These are phyloP conservation scores for Sebastes wilsoni DNA, from an alignment of 2,797 vertebrate species.

Conservation along the genomic window DNA sequence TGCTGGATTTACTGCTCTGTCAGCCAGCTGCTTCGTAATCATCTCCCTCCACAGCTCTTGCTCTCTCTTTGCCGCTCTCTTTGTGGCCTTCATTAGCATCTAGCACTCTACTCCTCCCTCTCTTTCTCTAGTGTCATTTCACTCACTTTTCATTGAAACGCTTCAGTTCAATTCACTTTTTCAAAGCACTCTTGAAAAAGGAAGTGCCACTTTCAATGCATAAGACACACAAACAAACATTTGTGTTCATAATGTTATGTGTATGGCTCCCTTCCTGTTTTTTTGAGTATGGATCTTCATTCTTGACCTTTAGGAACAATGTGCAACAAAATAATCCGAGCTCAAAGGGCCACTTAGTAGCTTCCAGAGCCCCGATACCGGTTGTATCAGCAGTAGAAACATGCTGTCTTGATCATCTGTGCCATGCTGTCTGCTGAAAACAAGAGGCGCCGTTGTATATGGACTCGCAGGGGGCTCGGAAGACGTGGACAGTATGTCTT, in stretches of 20 bases:
- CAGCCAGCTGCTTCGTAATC: conserved; percentile 7
- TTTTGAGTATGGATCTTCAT: not conserved
- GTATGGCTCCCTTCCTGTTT: not conserved
- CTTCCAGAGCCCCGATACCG: not conserved
- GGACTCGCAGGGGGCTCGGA: too few relatives aligned
- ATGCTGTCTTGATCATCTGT: not conserved
- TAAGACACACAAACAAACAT: not conserved
- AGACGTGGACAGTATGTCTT: too few relatives aligned
- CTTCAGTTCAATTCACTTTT: not conserved
- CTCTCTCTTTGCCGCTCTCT: not conserved
- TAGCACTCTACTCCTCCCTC: not conserved
- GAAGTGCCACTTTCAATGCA: not conserved
- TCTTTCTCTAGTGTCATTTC: not conserved
- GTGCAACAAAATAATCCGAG: not conserved
- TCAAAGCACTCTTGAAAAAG: not conserved
- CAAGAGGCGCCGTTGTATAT: too few relatives aligned
- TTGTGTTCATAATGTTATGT: not conserved
- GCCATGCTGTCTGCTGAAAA: too few relatives aligned
- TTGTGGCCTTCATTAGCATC: not conserved
- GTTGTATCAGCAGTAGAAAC: not conserved
- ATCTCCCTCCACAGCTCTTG: not conserved
- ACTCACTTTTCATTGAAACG: not conserved
- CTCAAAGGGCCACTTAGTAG: not conserved
- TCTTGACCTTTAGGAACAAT: not conserved
- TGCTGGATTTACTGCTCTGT: conserved; percentile 12